These are phyloP conservation scores for Stegostoma tigrinum DNA, from an alignment of 2,113 vertebrate species.

Conservation along the genomic window DNA sequence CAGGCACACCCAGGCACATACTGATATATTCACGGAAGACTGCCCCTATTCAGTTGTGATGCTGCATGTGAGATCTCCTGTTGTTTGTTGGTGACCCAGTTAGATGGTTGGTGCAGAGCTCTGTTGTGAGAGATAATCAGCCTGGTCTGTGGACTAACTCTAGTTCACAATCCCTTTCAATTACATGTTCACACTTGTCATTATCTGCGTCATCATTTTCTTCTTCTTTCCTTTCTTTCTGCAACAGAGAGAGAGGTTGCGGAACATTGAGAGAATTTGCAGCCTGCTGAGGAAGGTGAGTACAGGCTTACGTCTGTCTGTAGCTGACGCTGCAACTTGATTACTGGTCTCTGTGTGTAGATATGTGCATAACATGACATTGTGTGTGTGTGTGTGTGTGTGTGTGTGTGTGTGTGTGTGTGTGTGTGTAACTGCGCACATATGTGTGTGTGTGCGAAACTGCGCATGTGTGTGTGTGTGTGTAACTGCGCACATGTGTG, in stretches of 20 bases:
- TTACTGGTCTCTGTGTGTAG: background rate
- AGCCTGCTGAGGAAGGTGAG: slow-evolving; percentile 81
- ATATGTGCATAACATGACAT: too few relatives aligned
- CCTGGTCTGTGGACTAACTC: background rate
- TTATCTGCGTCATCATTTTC: slow-evolving; percentile 34
- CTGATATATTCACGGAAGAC: too few relatives aligned
- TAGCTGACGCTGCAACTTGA: background rate
- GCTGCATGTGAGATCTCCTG: too few relatives aligned
- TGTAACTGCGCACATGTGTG: background rate
- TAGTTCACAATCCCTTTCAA: background rate
- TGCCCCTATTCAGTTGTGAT: too few relatives aligned
- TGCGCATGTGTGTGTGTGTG: too few relatives aligned
- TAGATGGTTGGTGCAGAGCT: background rate
- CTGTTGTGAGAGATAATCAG: background rate
- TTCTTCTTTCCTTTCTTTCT: slow-evolving; percentile 38
- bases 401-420: background rate
- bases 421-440: background rate
- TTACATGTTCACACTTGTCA: background rate
- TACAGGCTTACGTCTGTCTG: slow-evolving; percentile 27
- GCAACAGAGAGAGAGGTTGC: slow-evolving; percentile 76
- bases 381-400: background rate
- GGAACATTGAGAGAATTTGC: slow-evolving; percentile 88
- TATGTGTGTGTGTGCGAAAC: too few relatives aligned
- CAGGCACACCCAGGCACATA: too few relatives aligned
- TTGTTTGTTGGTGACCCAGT: background rate